Conservation (phyloP, 2,797 vertebrate species). For the Gambusia yucatana region DNA sequence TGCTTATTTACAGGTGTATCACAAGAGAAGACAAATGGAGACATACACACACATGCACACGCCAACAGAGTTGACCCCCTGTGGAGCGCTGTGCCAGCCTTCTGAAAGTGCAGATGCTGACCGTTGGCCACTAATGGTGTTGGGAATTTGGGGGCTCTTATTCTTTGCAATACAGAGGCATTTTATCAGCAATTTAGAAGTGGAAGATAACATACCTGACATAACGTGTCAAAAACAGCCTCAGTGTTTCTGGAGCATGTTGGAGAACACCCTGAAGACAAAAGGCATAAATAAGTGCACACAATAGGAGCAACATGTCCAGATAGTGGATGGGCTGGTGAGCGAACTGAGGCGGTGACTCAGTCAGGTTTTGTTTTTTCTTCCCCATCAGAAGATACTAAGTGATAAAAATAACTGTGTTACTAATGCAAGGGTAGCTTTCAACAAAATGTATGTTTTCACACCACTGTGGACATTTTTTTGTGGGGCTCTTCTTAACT, state of each 20-base stretch:
- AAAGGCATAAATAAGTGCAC: constrained; percentile 22
- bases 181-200: constrained; percentile 55
- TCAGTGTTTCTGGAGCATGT: constrained; percentile 40
- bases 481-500: constrained; percentile 7
- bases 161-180: constrained; percentile 52
- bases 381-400: constrained; percentile 44
- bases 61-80: constrained; percentile 43
- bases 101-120: constrained; percentile 64
- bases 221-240: constrained; percentile 44
- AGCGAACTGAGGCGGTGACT: constrained; percentile 24
- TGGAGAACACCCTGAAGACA: constrained; percentile 35
- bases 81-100: constrained; percentile 34
- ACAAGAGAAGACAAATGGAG: constrained; percentile 26
- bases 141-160: not conserved
- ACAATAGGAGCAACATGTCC: constrained; percentile 24
- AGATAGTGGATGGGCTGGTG: constrained; percentile 1
- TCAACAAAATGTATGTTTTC: constrained; percentile 43
- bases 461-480: constrained; percentile 22
- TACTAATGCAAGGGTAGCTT: constrained; percentile 32
- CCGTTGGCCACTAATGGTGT: constrained; percentile 66
- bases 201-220: constrained; percentile 36
- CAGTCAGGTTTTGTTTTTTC: constrained; percentile 25
- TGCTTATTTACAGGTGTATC: constrained; percentile 54
- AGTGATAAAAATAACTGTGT: constrained; percentile 56
- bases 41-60: constrained; percentile 20